Conservation (phyloP, 2,888 invertebrate genomes). For the Andrena flavipes region DNA sequence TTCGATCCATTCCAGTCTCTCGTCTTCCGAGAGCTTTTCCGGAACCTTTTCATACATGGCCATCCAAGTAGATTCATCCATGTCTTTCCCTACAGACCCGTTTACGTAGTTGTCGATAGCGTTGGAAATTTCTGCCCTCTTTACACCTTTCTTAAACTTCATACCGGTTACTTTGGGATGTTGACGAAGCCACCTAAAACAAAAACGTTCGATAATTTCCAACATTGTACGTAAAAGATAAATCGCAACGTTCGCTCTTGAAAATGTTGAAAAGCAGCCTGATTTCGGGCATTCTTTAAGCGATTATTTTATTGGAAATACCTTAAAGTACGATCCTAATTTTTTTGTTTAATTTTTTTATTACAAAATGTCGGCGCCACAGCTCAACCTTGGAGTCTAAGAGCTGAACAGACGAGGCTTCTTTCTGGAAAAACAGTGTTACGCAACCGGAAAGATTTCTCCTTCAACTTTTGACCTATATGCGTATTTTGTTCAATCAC, state of each 20-base stretch:
- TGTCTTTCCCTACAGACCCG: conserved; percentile 95
- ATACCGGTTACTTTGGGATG: conserved; percentile 94
- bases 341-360: no score
- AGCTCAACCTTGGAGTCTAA: no score
- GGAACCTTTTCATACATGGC: conserved; percentile 91
- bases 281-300: no score
- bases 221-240: not conserved
- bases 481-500: no score
- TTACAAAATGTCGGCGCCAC: no score
- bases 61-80: conserved; percentile 91
- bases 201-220: not conserved
- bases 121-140: conserved; percentile 97
- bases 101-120: conserved; percentile 98
- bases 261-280: no score
- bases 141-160: conserved; percentile 94
- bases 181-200: conserved; percentile 95
- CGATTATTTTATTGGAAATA: no score
- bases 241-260: not conserved
- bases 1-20: conserved; percentile 89
- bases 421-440: no score
- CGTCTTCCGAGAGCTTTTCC: conserved; percentile 88
- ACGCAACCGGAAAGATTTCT: no score
- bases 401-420: no score
- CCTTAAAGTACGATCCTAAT: no score
- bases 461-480: no score